These are phyloP conservation scores for Lasioglossum baleicum DNA, from an alignment of 1,140 invertebrate species.

Conservation along the genomic window DNA sequence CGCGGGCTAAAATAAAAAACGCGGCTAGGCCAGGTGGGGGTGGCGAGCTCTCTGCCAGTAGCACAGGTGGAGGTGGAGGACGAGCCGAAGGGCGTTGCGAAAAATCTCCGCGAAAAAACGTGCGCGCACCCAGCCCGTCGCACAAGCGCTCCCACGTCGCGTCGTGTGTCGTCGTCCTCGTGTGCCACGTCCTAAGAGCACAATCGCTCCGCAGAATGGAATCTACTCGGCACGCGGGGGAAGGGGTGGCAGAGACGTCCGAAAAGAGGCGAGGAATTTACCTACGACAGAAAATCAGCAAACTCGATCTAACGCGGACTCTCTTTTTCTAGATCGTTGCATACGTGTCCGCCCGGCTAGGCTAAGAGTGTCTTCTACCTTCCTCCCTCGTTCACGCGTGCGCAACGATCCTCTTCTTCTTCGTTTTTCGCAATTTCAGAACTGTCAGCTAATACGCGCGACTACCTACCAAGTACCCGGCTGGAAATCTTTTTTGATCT, in stretches of 20 bases:
- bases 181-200: slow-evolving; percentile 16
- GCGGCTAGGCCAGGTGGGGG: slow-evolving; percentile 55
- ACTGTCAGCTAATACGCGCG: slow-evolving; percentile 35
- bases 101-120: slow-evolving; percentile 70
- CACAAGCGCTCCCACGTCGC: no score
- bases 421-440: slow-evolving; percentile 39
- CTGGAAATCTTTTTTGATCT: slow-evolving; percentile 41
- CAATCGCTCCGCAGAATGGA: slow-evolving; percentile 18
- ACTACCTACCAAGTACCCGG: neutral
- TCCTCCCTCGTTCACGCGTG: neutral
- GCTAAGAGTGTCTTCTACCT: neutral
- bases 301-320: slow-evolving; percentile 51
- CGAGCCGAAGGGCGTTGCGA: slow-evolving; percentile 71
- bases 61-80: slow-evolving; percentile 61
- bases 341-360: slow-evolving; percentile 17
- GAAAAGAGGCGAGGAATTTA: slow-evolving; percentile 53
- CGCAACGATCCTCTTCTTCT: neutral
- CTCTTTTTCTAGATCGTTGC: slow-evolving; percentile 38
- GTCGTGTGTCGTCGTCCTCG: slow-evolving; percentile 15
- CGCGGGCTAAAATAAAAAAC: slow-evolving; percentile 75
- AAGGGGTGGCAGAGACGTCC: slow-evolving; percentile 2
- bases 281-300: slow-evolving; percentile 55
- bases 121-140: slow-evolving; percentile 48
- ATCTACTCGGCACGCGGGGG: slow-evolving; percentile 6
- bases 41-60: slow-evolving; percentile 36